A percentile compares a stretch with the other conserved stretches of the same genome.
These are phyloP conservation scores for Polydrusus cervinus DNA, from an alignment of 2,888 invertebrate genomes.

Conservation along the genomic window DNA sequence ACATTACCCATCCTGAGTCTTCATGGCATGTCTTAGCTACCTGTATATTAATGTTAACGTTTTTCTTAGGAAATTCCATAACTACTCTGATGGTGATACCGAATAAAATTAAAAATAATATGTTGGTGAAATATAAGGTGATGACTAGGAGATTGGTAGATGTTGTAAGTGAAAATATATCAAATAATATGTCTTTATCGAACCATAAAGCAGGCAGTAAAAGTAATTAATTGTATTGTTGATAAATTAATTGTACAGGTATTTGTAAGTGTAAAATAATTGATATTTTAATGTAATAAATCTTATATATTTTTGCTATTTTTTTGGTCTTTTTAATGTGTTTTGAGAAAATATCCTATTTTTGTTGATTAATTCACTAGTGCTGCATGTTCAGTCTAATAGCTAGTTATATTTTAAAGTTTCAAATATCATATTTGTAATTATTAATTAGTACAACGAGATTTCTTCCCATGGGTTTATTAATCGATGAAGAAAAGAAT, in stretches of 20 bases:
- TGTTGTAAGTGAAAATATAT: conserved; percentile 44
- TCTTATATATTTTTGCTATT: conserved; percentile 8
- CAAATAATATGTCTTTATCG: neutral
- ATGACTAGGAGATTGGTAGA: conserved; percentile 57
- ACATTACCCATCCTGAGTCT: conserved; percentile 81
- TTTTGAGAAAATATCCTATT: too few relatives aligned
- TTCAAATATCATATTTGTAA: too few relatives aligned
- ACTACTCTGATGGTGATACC: conserved; percentile 93
- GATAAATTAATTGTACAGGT: neutral
- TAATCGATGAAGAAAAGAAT: too few relatives aligned
- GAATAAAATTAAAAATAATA: conserved; percentile 78
- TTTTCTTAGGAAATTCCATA: conserved; percentile 91
- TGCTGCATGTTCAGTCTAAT: too few relatives aligned
- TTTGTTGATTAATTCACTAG: too few relatives aligned
- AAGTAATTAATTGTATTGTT: conserved; percentile 4
- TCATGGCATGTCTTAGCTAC: conserved; percentile 95
- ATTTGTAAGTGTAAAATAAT: neutral
- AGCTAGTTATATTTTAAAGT: too few relatives aligned
- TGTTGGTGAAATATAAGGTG: conserved; percentile 58
- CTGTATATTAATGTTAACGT: conserved; percentile 85
- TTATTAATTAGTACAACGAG: too few relatives aligned
- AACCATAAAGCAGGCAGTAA: neutral
- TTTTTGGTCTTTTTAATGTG: neutral
- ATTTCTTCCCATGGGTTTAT: too few relatives aligned
- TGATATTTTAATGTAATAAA: conserved; percentile 1